Evolutionary conservation across 2,797 vertebrate genomes (phyloP), one percentile per base, ranked within the genome.

Genomic region (Sebastes dallii): DNA sequence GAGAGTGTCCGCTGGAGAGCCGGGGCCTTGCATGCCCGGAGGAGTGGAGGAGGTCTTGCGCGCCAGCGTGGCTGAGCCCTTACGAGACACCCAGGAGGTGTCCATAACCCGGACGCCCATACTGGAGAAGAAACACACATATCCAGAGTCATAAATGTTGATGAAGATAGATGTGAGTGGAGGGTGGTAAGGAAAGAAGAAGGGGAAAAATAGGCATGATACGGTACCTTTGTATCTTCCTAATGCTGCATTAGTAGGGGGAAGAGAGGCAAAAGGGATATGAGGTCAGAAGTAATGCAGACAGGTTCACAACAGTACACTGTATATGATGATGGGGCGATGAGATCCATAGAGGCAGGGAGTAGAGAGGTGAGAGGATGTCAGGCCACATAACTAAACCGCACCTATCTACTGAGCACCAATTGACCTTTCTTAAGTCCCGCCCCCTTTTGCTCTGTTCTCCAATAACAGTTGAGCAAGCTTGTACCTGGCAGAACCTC

Each of bases 201-300:
- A 60, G 76, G 70, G 50, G 50, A 14, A 81, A 81, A n/a, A 54
- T n/a, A 83, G 24, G 67, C 60, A 80, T 30, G 69, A 88, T 95
- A 97, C 96, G 0, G 81, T 99, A 99, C 98, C 98, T 99, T 98
- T 99, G 98, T 91, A 99, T 99, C 97, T 99, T 99, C 98, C 98
- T 98, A 97, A 99, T 98, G 98, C 98, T 99, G 98, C 98, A 83
- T 97, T 94, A 93, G 88, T 94, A 93, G 92, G 95, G 95, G 93
- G 66, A 84, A 88, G 80, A 94, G 83, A 92, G 89, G 92, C 76
- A 93, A 84, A 91, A 84, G 82, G 91, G 82, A 90, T 74, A 89
- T 82, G 84, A 88, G 78, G 83, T 88, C 85, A 92, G 78, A 89
- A 61, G 86, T 73, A 72, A 90, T 84, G 72, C 66, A 76, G 61